phyloP scores from a whole-genome alignment of 2,888 invertebrate species.

The Neuroscelio doddi region DNA sequence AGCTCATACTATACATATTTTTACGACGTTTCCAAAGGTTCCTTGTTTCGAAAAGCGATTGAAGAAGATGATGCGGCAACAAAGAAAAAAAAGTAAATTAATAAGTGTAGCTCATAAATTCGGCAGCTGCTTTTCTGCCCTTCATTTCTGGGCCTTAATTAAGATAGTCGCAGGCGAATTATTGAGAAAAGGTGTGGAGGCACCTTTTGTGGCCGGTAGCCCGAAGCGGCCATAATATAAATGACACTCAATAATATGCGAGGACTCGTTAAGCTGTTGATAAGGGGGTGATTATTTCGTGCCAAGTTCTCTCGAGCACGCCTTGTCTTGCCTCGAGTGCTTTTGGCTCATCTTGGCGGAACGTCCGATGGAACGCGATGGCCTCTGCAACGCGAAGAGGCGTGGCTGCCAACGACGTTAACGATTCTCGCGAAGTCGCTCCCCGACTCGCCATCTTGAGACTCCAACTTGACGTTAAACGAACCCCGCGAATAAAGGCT shows the following conservation, averaged over 20 bases:
- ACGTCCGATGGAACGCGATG: slow-evolving; percentile 48
- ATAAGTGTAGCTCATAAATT: slow-evolving; percentile 2
- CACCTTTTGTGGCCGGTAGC: slow-evolving; percentile 1
- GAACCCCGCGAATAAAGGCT: slow-evolving; percentile 26
- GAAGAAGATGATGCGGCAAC: no score
- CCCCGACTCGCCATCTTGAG: slow-evolving; percentile 52
- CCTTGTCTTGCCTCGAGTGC: slow-evolving; percentile 51
- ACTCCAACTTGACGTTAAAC: slow-evolving; percentile 52
- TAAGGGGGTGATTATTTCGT: slow-evolving; percentile 24
- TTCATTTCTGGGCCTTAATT: slow-evolving; percentile 14
- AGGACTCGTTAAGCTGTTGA: slow-evolving; percentile 55
- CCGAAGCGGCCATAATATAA: slow-evolving; percentile 34
- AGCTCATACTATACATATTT: neutral
- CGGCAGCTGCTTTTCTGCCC: slow-evolving; percentile 22
- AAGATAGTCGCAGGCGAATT: slow-evolving; percentile 7
- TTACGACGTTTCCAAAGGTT: neutral
- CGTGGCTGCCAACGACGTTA: slow-evolving; percentile 62
- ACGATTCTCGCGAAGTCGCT: slow-evolving; percentile 56
- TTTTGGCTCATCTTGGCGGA: slow-evolving; percentile 36
- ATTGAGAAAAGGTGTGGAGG: slow-evolving; percentile 5
- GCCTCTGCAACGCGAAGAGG: slow-evolving; percentile 50
- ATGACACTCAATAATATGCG: slow-evolving; percentile 58
- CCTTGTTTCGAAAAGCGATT: neutral
- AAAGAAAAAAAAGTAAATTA: neutral
- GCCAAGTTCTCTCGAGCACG: slow-evolving; percentile 42